Conservation (phyloP, 2,888 invertebrate genomes). For the Polietes domitor region DNA sequence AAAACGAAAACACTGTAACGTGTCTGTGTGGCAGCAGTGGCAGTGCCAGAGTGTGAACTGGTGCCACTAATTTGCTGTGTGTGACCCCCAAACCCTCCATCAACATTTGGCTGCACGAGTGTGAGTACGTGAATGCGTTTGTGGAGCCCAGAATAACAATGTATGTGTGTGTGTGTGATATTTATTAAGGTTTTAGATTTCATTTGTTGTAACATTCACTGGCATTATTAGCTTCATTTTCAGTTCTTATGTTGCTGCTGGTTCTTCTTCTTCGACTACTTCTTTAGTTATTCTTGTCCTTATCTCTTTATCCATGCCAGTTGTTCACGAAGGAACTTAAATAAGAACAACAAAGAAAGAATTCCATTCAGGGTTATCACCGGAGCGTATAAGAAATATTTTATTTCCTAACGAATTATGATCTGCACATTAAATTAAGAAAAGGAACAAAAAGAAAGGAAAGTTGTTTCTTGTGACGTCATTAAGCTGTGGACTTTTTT, state of each 20-base stretch:
- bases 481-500: background rate
- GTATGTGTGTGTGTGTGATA: background rate
- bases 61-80: background rate
- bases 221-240: slow-evolving; percentile 26
- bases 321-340: background rate
- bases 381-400: background rate
- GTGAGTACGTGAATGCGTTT: slow-evolving; percentile 9
- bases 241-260: background rate
- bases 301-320: too few species aligned
- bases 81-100: too few species aligned
- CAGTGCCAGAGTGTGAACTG: background rate
- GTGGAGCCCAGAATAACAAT: background rate
- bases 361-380: slow-evolving; percentile 16
- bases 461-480: background rate
- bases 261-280: background rate
- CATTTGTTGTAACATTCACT: slow-evolving; percentile 42
- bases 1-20: background rate
- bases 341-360: background rate
- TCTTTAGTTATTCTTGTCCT: background rate
- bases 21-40: background rate
- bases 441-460: background rate
- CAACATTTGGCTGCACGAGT: too few species aligned
- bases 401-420: background rate
- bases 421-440: background rate
- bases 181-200: slow-evolving; percentile 41